Evolutionary conservation across 2,888 invertebrate genomes (phyloP).

Genomic region (Apamea crenata): DNA sequence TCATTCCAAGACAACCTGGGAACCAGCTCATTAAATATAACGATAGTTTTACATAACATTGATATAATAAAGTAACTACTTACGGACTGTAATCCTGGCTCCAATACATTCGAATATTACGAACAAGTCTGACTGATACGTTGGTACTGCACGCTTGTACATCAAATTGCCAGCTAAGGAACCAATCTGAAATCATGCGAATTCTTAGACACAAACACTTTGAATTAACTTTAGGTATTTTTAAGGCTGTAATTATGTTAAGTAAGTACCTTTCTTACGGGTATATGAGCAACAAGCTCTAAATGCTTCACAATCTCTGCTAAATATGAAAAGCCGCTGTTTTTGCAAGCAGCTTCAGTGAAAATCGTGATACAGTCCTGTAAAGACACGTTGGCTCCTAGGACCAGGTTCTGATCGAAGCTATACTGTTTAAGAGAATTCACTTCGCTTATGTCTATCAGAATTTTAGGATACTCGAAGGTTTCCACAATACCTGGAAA

Average conservation of each 20-base stretch:
- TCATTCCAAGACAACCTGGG: neutral
- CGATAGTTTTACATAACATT: neutral
- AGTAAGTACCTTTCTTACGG: constrained; percentile 89
- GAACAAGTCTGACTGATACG: constrained; percentile 92
- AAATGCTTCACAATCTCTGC: constrained; percentile 90
- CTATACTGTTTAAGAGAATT: constrained; percentile 76
- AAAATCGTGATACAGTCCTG: constrained; percentile 89
- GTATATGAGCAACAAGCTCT: constrained; percentile 91
- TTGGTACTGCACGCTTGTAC: constrained; percentile 90
- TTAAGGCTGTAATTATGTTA: too few species aligned
- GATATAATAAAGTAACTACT: neutral
- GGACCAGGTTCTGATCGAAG: constrained; percentile 81
- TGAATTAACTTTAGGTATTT: too few species aligned
- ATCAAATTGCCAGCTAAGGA: constrained; percentile 92
- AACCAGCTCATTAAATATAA: neutral
- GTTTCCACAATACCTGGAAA: constrained; percentile 85
- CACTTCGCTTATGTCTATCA: constrained; percentile 83
- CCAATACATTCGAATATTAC: constrained; percentile 90
- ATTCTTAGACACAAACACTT: neutral
- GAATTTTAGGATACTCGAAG: constrained; percentile 76
- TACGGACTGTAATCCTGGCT: constrained; percentile 88
- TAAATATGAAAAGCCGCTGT: constrained; percentile 88
- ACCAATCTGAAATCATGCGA: constrained; percentile 83
- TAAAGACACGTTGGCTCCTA: constrained; percentile 91
- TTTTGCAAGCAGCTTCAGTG: constrained; percentile 75